A percentile compares a stretch with the other conserved stretches of the same genome.
Evolutionary conservation across 2,113 vertebrate genomes (phyloP).

Genomic region (Haemorhous mexicanus): DNA sequence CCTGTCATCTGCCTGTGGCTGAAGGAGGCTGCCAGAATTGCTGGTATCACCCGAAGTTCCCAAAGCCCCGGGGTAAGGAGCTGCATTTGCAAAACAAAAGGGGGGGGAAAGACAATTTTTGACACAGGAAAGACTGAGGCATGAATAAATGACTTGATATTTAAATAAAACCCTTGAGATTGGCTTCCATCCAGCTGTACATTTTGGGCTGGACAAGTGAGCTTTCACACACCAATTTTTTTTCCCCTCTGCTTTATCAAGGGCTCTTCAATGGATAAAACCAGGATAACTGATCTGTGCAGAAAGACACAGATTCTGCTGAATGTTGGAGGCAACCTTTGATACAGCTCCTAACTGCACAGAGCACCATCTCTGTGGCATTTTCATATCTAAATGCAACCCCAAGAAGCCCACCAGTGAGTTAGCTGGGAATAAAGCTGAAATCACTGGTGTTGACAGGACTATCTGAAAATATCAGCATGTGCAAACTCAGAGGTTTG

Average conservation of each 20-base stretch:
- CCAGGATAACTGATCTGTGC: neutral
- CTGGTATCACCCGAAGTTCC: neutral
- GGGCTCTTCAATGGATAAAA: neutral
- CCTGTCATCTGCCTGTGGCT: neutral
- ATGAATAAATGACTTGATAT: neutral
- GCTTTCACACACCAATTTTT: neutral
- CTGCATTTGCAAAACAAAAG: neutral
- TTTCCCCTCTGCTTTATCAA: neutral
- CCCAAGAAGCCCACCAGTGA: neutral
- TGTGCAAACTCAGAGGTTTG: neutral
- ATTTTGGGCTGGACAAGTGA: neutral
- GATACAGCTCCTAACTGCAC: neutral
- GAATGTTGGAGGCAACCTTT: neutral
- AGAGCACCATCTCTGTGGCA: neutral
- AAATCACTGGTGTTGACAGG: constrained; percentile 8
- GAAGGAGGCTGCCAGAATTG: neutral
- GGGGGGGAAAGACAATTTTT: neutral
- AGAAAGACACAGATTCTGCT: neutral
- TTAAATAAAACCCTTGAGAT: neutral
- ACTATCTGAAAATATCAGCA: neutral
- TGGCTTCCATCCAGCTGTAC: neutral
- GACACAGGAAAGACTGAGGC: neutral
- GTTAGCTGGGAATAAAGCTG: neutral
- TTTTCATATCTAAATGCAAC: neutral
- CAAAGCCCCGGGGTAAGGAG: neutral